These are phyloP conservation scores for Cochlearius cochlearius DNA, from an alignment of 2,113 vertebrate species.

Conservation along the genomic window DNA sequence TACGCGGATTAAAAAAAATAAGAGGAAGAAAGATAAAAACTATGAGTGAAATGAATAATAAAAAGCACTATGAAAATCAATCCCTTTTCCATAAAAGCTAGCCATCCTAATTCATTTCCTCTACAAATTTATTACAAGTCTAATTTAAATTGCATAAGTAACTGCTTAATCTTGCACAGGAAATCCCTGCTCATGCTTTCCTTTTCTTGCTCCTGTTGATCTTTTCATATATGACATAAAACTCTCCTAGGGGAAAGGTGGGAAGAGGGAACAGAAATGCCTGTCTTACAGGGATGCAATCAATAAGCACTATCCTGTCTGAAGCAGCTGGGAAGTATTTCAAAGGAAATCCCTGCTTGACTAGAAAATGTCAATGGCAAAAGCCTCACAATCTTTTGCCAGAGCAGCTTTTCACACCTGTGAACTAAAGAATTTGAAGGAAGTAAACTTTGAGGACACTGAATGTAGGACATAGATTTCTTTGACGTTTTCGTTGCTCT, in stretches of 20 bases:
- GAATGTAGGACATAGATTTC: background rate
- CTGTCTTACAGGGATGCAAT: background rate
- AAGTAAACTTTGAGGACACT: background rate
- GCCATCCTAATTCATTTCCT: background rate
- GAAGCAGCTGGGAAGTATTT: background rate
- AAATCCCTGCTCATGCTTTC: background rate
- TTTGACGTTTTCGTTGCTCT: background rate
- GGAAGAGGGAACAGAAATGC: background rate
- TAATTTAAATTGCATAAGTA: slow-evolving; percentile 19
- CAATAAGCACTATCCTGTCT: background rate
- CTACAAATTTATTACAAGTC: slow-evolving; percentile 20
- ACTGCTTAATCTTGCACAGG: slow-evolving; percentile 5
- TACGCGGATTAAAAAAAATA: background rate
- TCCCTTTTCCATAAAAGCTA: background rate
- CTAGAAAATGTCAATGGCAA: background rate
- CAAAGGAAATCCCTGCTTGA: background rate
- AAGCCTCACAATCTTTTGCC: background rate
- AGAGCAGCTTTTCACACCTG: background rate
- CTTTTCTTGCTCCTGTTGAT: background rate
- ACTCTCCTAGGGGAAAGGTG: background rate
- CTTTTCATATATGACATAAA: background rate
- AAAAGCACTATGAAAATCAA: background rate
- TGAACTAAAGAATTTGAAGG: background rate
- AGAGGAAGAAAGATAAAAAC: background rate
- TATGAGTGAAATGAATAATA: background rate